Evolutionary conservation across 2,113 vertebrate genomes (phyloP).

Genomic region (Desmodus rotundus): DNA sequence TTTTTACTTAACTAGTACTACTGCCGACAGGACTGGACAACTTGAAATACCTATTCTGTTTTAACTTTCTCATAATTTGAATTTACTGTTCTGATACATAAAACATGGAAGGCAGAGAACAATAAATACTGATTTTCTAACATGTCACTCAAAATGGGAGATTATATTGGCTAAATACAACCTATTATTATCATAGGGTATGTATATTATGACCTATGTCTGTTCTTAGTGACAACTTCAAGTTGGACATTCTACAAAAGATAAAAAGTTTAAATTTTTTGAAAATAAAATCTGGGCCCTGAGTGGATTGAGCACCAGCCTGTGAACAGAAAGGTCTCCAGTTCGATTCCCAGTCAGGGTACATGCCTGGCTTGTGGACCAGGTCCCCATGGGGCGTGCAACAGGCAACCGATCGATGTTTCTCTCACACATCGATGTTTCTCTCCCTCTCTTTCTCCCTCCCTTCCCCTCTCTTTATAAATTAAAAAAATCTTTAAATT

Average conservation of each 20-base stretch:
- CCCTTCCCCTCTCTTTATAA: no score
- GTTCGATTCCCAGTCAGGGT: no score
- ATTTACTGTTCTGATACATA: neutral
- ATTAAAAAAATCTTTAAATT: no score
- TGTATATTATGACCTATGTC: neutral
- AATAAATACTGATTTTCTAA: slow-evolving; percentile 13
- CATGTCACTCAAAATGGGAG: neutral
- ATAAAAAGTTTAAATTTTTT: neutral
- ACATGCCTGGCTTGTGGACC: no score
- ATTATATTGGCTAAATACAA: neutral
- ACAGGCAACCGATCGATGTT: no score
- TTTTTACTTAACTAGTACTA: neutral
- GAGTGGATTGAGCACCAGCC: no score
- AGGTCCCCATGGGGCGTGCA: no score
- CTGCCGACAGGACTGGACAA: neutral
- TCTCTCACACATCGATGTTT: no score
- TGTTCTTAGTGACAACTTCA: neutral
- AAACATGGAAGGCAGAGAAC: neutral
- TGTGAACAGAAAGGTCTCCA: no score
- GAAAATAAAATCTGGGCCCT: neutral
- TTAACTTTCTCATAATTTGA: neutral
- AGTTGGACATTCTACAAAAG: neutral
- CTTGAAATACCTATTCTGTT: neutral
- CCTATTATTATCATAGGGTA: neutral
- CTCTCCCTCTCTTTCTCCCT: no score